phyloP scores from a whole-genome alignment of 2,113 vertebrate species.

The Clarias macrocephalus region DNA sequence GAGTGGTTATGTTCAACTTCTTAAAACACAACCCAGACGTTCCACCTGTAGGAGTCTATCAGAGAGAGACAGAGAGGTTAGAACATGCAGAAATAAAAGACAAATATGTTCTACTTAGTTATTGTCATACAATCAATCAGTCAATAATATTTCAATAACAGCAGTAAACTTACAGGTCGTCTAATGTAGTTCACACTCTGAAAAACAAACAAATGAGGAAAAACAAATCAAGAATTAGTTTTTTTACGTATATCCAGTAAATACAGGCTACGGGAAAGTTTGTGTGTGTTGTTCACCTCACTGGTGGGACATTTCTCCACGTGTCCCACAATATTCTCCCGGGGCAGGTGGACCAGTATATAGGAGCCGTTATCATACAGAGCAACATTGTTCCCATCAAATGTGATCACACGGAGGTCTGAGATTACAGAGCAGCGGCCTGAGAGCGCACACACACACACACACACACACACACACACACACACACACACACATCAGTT shows the following conservation, averaged over 20 bases:
- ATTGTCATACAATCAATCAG: background rate
- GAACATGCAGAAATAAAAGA: background rate
- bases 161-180: slow-evolving; percentile 80
- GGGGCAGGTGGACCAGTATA: slow-evolving; percentile 86
- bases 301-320: slow-evolving; percentile 92
- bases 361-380: slow-evolving; percentile 92
- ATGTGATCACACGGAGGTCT: slow-evolving; percentile 92
- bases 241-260: background rate
- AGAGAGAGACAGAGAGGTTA: slow-evolving; percentile 21
- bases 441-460: slow-evolving; percentile 59
- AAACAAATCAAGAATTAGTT: background rate
- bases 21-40: slow-evolving; percentile 93
- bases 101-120: background rate
- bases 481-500: background rate
- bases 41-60: slow-evolving; percentile 81
- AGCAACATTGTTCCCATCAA: slow-evolving; percentile 94
- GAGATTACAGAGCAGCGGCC: slow-evolving; percentile 95
- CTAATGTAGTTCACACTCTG: slow-evolving; percentile 92
- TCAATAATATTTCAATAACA: slow-evolving; percentile 1
- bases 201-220: slow-evolving; percentile 42
- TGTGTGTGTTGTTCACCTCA: slow-evolving; percentile 75
- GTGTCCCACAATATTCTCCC: slow-evolving; percentile 87
- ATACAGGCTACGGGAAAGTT: background rate
- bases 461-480: slow-evolving; percentile 13
- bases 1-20: slow-evolving; percentile 89